These are phyloP conservation scores for Chrosomus eos DNA, from an alignment of 2,797 vertebrate species.

Conservation along the genomic window DNA sequence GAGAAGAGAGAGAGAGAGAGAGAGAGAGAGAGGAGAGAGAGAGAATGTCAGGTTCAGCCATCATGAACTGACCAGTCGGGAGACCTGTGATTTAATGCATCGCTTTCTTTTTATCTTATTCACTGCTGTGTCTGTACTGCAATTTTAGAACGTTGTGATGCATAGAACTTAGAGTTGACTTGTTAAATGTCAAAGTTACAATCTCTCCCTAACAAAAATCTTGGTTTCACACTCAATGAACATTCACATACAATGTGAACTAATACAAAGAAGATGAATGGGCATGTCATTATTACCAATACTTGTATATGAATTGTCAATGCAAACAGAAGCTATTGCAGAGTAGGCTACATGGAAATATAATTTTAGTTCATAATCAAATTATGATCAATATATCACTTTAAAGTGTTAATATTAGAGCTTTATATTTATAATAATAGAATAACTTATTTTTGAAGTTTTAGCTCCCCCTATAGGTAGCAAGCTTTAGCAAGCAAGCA, in stretches of 20 bases:
- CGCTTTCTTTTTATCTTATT: neutral
- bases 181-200: neutral
- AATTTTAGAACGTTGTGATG: neutral
- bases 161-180: neutral
- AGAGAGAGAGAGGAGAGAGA: too few relatives aligned
- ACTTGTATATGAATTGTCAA: neutral
- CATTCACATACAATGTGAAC: neutral
- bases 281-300: neutral
- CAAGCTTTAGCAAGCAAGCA: neutral
- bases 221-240: neutral
- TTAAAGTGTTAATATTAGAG: neutral
- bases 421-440: neutral
- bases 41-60: too few relatives aligned
- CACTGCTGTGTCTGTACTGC: neutral
- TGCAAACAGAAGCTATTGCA: neutral
- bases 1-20: too few relatives aligned
- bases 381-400: neutral
- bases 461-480: conserved; percentile 33
- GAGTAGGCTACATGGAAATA: neutral
- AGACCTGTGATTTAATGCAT: conserved; percentile 3
- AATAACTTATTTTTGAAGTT: neutral
- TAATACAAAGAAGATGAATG: neutral
- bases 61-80: neutral
- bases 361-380: neutral
- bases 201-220: neutral